phyloP scores from a whole-genome alignment of 2,113 vertebrate species.

The Platysternon megacephalum region DNA sequence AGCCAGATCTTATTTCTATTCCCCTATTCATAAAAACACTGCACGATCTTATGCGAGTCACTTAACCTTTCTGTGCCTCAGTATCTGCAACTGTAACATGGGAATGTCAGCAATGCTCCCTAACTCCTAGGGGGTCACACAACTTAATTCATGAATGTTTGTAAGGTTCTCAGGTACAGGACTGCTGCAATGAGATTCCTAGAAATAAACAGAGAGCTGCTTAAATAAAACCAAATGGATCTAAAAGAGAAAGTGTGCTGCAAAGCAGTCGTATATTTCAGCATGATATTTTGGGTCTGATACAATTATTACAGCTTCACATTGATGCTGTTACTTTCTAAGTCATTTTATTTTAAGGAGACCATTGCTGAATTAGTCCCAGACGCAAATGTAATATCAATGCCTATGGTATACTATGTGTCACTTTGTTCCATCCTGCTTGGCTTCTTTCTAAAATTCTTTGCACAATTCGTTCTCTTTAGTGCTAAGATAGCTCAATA shows the following conservation, averaged over 20 bases:
- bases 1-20: neutral
- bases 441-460: conserved; percentile 34
- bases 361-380: conserved; percentile 16
- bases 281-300: neutral
- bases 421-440: conserved; percentile 27
- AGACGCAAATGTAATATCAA: neutral
- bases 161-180: neutral
- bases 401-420: neutral
- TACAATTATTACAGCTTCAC: neutral
- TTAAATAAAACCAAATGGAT: conserved; percentile 36
- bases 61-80: neutral
- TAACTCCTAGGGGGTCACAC: neutral
- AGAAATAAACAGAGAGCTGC: conserved; percentile 9
- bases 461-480: conserved; percentile 53
- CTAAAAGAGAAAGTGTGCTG: conserved; percentile 34
- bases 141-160: neutral
- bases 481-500: neutral
- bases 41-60: neutral
- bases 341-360: conserved; percentile 32
- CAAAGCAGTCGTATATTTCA: conserved; percentile 5
- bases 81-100: neutral
- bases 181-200: neutral
- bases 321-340: neutral
- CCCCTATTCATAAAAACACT: neutral
- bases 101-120: neutral